A percentile compares a stretch with the other conserved stretches of the same genome.
These are phyloP conservation scores for Turritopsis dohrnii DNA, from an alignment of 30 jellyfish, hydroid and myxozoan species.

Conservation along the genomic window DNA sequence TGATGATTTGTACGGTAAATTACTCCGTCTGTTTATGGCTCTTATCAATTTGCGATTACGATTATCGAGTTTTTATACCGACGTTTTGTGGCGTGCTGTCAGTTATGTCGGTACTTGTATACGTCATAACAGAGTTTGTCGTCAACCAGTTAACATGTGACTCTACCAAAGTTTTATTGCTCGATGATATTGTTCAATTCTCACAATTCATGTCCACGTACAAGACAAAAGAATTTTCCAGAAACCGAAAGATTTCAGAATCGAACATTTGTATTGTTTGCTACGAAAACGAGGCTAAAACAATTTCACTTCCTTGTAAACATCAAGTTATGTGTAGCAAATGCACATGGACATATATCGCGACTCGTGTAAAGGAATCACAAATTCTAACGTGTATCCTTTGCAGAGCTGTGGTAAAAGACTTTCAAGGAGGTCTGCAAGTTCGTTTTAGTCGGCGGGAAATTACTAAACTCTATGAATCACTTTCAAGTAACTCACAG, in stretches of 20 bases:
- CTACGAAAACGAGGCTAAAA: slow-evolving; percentile 33
- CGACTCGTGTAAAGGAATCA: slow-evolving; percentile 4
- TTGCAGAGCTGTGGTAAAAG: slow-evolving; percentile 17
- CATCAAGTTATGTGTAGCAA: slow-evolving; percentile 32
- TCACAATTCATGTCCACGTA: slow-evolving; percentile 25
- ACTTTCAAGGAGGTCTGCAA: slow-evolving; percentile 11
- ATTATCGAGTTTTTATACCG: neutral
- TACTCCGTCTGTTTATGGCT: neutral
- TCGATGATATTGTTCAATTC: slow-evolving; percentile 4
- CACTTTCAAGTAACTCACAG: neutral
- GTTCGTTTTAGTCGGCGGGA: neutral
- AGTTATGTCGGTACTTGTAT: neutral
- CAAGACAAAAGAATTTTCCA: neutral
- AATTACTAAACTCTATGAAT: neutral
- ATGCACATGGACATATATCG: slow-evolving; percentile 33
- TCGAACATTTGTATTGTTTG: slow-evolving; percentile 17
- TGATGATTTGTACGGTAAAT: neutral
- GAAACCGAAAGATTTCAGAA: slow-evolving; percentile 7
- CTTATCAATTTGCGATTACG: neutral
- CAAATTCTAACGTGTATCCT: slow-evolving; percentile 13
- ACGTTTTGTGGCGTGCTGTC: neutral
- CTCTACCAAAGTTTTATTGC: neutral
- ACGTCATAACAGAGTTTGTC: neutral
- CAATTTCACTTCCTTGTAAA: slow-evolving; percentile 22
- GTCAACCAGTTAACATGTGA: neutral